A percentile compares a stretch with the other conserved stretches of the same genome.
phyloP scores from a whole-genome alignment of 1,140 invertebrate species.

The Drosophila funebris region DNA sequence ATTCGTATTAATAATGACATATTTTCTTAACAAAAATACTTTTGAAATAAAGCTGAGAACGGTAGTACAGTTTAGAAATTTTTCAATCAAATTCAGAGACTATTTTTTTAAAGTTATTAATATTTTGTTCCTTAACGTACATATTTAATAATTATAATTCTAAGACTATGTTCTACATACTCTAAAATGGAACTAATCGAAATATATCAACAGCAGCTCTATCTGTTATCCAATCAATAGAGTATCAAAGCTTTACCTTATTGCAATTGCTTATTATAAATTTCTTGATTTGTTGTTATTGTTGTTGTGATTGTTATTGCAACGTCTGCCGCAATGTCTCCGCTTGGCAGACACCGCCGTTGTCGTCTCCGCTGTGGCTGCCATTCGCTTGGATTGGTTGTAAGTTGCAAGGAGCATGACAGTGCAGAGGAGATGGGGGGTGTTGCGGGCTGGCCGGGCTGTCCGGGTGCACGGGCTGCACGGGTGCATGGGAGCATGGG shows the following conservation, averaged over 20 bases:
- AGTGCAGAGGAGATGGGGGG: background rate
- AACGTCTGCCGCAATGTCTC: constrained; percentile 76
- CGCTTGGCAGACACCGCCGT: constrained; percentile 53
- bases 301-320: constrained; percentile 62
- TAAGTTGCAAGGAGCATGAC: constrained; percentile 21
- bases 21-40: too few relatives aligned
- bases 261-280: constrained; percentile 1
- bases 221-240: background rate
- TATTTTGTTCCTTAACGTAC: too few relatives aligned
- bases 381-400: constrained; percentile 16
- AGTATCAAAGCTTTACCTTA: constrained; percentile 11
- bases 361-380: constrained; percentile 39
- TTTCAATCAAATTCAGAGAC: too few relatives aligned
- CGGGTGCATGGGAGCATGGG: constrained; percentile 18
- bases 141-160: too few relatives aligned
- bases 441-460: too few relatives aligned
- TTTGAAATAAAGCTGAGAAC: too few relatives aligned
- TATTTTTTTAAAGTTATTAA: too few relatives aligned
- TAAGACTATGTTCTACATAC: too few relatives aligned
- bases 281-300: constrained; percentile 33
- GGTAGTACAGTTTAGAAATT: too few relatives aligned
- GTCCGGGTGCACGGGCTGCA: background rate
- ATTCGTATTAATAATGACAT: too few relatives aligned
- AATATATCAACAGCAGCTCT: too few relatives aligned
- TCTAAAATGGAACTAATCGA: too few relatives aligned